These are phyloP conservation scores for Eudasyphora cyanicolor DNA, from an alignment of 2,888 invertebrate species.

Conservation along the genomic window DNA sequence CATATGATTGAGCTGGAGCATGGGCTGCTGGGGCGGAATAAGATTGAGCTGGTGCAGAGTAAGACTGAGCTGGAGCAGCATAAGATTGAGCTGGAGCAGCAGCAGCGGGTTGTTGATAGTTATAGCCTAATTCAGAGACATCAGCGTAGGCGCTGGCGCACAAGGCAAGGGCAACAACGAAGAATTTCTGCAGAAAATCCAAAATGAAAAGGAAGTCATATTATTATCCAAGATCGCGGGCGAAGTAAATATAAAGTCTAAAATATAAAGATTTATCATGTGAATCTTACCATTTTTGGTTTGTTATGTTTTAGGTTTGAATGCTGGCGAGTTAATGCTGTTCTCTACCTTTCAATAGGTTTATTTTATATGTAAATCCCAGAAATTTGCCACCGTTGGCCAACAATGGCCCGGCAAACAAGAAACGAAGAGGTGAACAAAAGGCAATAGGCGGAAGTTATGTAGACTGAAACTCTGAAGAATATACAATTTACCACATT, in stretches of 20 bases:
- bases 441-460: slow-evolving; percentile 22
- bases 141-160: slow-evolving; percentile 42
- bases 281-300: slow-evolving; percentile 31
- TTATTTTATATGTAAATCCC: slow-evolving; percentile 35
- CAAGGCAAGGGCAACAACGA: slow-evolving; percentile 46
- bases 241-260: no score
- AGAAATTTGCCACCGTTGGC: slow-evolving; percentile 17
- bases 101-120: slow-evolving; percentile 47
- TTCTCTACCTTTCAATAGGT: background rate
- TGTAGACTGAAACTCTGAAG: background rate
- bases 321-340: background rate
- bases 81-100: background rate
- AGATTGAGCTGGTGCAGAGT: background rate
- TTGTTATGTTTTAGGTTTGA: slow-evolving; percentile 12
- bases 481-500: background rate
- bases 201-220: background rate
- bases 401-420: background rate
- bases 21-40: background rate
- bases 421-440: background rate
- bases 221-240: background rate
- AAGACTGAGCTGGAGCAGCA: slow-evolving; percentile 19
- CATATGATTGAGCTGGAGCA: background rate
- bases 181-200: slow-evolving; percentile 57
- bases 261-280: background rate
- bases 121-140: slow-evolving; percentile 59